A percentile compares a stretch with the other conserved stretches of the same genome.
Evolutionary conservation across 2,888 invertebrate species (phyloP).

Genomic region (Cerastoderma edule): DNA sequence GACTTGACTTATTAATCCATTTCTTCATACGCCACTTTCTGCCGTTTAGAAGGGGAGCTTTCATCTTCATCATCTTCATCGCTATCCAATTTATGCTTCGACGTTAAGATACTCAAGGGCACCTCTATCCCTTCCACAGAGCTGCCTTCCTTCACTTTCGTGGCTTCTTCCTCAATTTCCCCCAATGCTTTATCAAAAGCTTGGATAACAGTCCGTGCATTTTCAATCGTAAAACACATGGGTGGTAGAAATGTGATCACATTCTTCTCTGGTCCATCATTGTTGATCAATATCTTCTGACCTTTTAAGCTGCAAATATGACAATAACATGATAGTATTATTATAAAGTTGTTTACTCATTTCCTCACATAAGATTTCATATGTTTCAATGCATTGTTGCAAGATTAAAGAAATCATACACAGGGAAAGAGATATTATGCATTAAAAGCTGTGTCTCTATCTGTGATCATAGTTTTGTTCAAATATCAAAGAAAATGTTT

Average conservation of each 20-base stretch:
- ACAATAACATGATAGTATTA: neutral
- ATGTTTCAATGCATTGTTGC: too few species aligned
- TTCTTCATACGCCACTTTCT: conserved; percentile 68
- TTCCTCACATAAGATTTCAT: too few species aligned
- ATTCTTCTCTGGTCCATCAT: conserved; percentile 78
- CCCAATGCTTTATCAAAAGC: conserved; percentile 69
- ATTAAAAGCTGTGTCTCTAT: neutral
- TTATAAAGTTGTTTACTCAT: too few species aligned
- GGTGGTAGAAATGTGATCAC: conserved; percentile 75
- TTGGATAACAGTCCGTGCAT: conserved; percentile 74
- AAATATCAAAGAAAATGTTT: too few species aligned
- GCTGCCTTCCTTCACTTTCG: conserved; percentile 39
- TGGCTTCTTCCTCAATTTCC: conserved; percentile 58
- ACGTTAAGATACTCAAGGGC: conserved; percentile 62
- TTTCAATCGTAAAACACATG: conserved; percentile 79
- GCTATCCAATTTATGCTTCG: conserved; percentile 42
- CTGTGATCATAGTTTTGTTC: too few species aligned
- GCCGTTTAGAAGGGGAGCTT: conserved; percentile 62
- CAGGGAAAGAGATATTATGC: too few species aligned
- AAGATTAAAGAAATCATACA: too few species aligned
- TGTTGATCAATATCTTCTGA: conserved; percentile 73
- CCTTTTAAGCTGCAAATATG: conserved; percentile 71
- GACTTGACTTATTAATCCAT: conserved; percentile 65
- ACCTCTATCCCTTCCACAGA: conserved; percentile 34
- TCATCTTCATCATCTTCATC: conserved; percentile 58